Percentiles rank a stretch among this genome's conserved stretches.
phyloP scores from a whole-genome alignment of 2,888 invertebrate species.

The Drepanosiphum platanoidis region DNA sequence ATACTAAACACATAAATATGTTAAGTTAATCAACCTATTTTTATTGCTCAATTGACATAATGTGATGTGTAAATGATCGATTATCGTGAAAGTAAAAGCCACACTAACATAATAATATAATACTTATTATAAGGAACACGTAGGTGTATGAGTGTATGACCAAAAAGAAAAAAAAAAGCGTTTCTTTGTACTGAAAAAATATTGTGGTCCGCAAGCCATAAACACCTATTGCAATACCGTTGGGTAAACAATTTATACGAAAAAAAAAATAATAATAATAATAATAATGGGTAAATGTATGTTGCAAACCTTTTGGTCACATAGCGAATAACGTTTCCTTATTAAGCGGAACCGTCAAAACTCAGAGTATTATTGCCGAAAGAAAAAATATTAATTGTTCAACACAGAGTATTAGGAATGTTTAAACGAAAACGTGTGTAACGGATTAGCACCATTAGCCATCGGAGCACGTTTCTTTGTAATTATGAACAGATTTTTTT shows the following conservation, averaged over 20 bases:
- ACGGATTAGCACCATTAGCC: constrained; percentile 9
- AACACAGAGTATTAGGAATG: constrained; percentile 11
- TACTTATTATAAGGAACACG: background rate
- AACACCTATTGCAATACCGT: background rate
- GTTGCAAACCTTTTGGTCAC: constrained; percentile 24
- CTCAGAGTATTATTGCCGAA: constrained; percentile 4
- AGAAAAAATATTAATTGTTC: constrained; percentile 41
- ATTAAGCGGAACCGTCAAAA: constrained; percentile 26
- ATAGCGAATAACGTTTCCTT: constrained; percentile 25
- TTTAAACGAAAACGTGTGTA: constrained; percentile 41
- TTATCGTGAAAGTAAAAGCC: constrained; percentile 55
- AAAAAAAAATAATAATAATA: constrained; percentile 15
- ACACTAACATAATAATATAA: background rate
- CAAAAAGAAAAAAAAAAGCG: constrained; percentile 4
- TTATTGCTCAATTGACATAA: constrained; percentile 26
- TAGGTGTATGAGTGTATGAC: constrained; percentile 15
- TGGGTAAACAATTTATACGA: constrained; percentile 10
- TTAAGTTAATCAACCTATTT: constrained; percentile 11
- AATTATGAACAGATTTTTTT: constrained; percentile 32
- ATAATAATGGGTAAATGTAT: background rate
- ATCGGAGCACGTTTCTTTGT: constrained; percentile 24
- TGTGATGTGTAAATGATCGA: constrained; percentile 50
- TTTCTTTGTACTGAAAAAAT: constrained; percentile 16
- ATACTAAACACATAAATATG: constrained; percentile 4
- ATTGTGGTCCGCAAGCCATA: constrained; percentile 28